phyloP scores from a whole-genome alignment of 2,797 vertebrate species.

The Gambusia yucatana region DNA sequence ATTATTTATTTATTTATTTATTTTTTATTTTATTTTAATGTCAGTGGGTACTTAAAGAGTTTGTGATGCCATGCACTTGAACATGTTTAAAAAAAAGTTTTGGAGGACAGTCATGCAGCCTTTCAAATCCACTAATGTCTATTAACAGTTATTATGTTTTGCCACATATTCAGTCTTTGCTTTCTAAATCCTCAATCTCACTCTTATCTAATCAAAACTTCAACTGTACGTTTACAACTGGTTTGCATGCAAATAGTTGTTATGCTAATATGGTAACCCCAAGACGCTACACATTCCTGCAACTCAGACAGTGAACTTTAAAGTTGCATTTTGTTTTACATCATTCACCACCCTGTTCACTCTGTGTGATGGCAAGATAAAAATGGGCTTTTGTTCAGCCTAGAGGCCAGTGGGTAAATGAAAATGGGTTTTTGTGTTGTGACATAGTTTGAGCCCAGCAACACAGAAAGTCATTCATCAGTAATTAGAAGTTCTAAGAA shows the following conservation, averaged over 20 bases:
- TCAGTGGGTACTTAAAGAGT: background rate
- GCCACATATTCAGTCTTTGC: background rate
- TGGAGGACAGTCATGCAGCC: background rate
- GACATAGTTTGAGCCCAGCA: background rate
- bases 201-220: background rate
- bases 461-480: background rate
- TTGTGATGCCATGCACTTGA: background rate
- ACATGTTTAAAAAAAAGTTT: background rate
- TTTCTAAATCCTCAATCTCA: background rate
- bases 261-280: background rate
- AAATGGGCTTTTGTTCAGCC: background rate
- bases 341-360: background rate
- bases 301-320: background rate
- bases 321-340: background rate
- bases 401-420: background rate
- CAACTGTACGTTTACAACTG: background rate
- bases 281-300: background rate
- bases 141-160: background rate
- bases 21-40: background rate
- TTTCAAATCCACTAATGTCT: background rate
- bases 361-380: background rate
- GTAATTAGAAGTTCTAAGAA: background rate
- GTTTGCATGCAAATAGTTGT: background rate
- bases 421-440: background rate
- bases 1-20: background rate